phyloP scores from a whole-genome alignment of 92 coral and sea anemone species.

The Virgularia gustaviana region DNA sequence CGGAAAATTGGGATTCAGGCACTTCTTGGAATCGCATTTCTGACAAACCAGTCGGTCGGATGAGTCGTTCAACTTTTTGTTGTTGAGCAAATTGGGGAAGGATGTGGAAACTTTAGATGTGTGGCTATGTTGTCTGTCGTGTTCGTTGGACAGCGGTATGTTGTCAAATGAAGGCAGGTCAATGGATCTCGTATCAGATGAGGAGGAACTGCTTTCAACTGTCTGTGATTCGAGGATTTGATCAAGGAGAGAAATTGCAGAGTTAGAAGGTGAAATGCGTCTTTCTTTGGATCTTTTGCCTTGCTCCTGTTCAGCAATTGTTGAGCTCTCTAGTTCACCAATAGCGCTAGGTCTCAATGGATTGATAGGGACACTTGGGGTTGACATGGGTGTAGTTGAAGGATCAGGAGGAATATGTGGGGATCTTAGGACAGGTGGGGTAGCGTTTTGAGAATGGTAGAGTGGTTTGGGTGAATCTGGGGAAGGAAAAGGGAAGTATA shows the following conservation, averaged over 20 bases:
- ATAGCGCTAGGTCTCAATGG: too few relatives aligned
- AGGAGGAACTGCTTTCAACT: constrained; percentile 12
- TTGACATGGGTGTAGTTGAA: not conserved
- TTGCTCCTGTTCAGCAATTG: too few relatives aligned
- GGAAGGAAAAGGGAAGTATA: constrained; percentile 16
- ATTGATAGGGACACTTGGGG: not conserved
- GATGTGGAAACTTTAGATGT: constrained; percentile 11
- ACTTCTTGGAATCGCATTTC: too few relatives aligned
- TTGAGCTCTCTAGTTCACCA: too few relatives aligned
- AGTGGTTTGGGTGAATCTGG: constrained; percentile 32
- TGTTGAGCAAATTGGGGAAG: not conserved
- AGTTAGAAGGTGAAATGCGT: constrained; percentile 33
- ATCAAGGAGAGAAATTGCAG: constrained; percentile 31
- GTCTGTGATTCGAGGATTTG: constrained; percentile 32
- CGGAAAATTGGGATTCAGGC: not conserved
- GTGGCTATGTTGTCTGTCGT: not conserved
- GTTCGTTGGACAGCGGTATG: not conserved
- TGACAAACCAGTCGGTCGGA: not conserved
- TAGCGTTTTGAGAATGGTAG: too few relatives aligned
- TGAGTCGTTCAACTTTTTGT: not conserved
- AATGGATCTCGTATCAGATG: constrained; percentile 28
- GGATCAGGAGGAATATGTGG: not conserved
- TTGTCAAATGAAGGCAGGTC: constrained; percentile 6
- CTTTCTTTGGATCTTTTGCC: too few relatives aligned
- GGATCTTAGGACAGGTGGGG: not conserved